Percentiles rank a stretch among this genome's conserved stretches.
phyloP scores from a whole-genome alignment of 1,140 invertebrate genomes.

The Drosophila rhopaloa region DNA sequence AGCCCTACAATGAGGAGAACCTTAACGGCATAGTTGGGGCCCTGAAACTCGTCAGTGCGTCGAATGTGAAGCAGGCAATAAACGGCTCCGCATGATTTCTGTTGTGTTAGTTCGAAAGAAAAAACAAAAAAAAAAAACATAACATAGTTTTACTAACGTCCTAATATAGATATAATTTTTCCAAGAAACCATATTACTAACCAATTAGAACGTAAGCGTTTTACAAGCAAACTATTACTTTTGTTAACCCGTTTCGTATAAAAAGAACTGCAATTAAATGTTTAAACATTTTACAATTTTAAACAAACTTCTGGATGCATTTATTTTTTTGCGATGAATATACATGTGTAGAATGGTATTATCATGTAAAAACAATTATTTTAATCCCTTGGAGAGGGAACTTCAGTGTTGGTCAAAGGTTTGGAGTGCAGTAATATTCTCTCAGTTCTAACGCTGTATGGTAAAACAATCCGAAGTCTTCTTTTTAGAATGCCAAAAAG shows the following conservation, averaged over 20 bases:
- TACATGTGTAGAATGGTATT: neutral
- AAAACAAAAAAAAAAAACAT: conserved; percentile 8
- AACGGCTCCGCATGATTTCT: conserved; percentile 70
- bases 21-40: conserved; percentile 76
- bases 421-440: too few species aligned
- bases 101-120: conserved; percentile 32
- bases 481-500: too few species aligned
- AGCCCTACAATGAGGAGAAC: conserved; percentile 77
- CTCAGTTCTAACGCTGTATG: too few species aligned
- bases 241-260: conserved; percentile 41
- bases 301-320: neutral
- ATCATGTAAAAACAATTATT: too few species aligned
- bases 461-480: too few species aligned
- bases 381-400: too few species aligned
- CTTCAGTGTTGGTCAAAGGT: too few species aligned
- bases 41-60: conserved; percentile 73
- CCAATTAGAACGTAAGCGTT: conserved; percentile 20
- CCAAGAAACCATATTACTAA: conserved; percentile 45
- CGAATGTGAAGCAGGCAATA: conserved; percentile 82
- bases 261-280: conserved; percentile 50
- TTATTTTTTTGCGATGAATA: neutral
- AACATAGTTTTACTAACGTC: conserved; percentile 31
- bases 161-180: conserved; percentile 31
- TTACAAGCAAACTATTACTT: conserved; percentile 22
- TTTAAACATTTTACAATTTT: conserved; percentile 17